Percentiles rank a stretch among this genome's conserved stretches.
Conservation (phyloP, 1,140 invertebrate genomes). For the Scaptomyza hsui region DNA sequence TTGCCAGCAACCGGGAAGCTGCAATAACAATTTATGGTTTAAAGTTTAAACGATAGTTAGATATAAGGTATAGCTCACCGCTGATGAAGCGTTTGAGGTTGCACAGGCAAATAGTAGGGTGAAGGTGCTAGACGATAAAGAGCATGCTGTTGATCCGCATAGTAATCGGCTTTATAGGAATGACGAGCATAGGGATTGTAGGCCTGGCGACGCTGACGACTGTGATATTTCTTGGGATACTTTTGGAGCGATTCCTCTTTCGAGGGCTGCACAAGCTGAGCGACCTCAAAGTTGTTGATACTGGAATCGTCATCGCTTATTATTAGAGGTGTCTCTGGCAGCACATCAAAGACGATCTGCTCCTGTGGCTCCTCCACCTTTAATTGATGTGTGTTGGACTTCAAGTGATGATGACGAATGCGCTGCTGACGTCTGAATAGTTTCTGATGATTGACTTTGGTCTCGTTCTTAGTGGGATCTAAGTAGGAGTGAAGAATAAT, state of each 20-base stretch:
- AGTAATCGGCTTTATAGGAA: neutral
- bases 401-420: constrained; percentile 37
- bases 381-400: neutral
- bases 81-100: neutral
- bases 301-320: constrained; percentile 36
- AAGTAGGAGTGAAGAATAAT: neutral
- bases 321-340: constrained; percentile 62
- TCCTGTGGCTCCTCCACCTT: constrained; percentile 35
- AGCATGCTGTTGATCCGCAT: neutral
- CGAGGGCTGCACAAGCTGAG: constrained; percentile 41
- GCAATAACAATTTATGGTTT: neutral
- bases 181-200: constrained; percentile 5
- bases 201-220: constrained; percentile 57
- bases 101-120: constrained; percentile 34
- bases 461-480: constrained; percentile 61
- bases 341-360: constrained; percentile 67
- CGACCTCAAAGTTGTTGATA: constrained; percentile 24
- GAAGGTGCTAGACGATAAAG: constrained; percentile 1
- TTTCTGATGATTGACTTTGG: constrained; percentile 24
- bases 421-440: constrained; percentile 20
- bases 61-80: no score
- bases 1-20: constrained; percentile 34
- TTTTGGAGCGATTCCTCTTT: constrained; percentile 54
- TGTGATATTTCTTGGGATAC: constrained; percentile 66
- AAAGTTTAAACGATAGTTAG: no score